Base-by-base conservation (phyloP, 2,113 vertebrate species). In the Xerus inauris region DNA sequence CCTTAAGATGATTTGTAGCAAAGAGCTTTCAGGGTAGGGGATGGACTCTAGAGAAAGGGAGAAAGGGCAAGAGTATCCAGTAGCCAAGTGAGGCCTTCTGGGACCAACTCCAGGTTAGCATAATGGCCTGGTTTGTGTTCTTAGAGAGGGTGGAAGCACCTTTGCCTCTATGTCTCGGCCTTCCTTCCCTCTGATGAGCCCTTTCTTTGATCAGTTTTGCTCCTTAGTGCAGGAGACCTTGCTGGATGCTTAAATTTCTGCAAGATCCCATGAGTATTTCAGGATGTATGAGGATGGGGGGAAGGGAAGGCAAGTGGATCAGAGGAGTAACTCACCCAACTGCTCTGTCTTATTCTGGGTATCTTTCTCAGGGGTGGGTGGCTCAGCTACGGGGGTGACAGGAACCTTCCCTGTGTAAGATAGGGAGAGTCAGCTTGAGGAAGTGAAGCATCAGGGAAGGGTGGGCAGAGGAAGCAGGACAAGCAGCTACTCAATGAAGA, bases 361-460 rank as follows among this genome's bases (percentile, higher is more conserved):
- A 65, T 98, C 97, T 94, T 97, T 97, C 86, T 98, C 98, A 26
- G 96, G 75, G 64, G 59, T 82, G 1, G 65, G 79, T 12, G 6
- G 82, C 45, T 98, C 97, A 19, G 82, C 32, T 19, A 81, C 65
- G 59, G 88, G 81, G 51, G 54, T 73, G 47, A 84, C 84, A 62
- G 93, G 82, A 91, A 75, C 75, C 79, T 98, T 98, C 57, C 97
- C 98, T 98, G 73, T 94, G 32, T 64, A 92, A 95, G 54, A 79
- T 42, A 64, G 77, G 75, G 73, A 79, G 64, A 85, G 79, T 94
- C 82, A 87, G 62, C 13, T 91, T 86, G 80, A 38, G 51, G 30
- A 71, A 80, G 47, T 62, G 65, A 59, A 62, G 40, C 19, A 59
- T 69, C 79, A 92, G 77, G 84, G 62, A 75, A 75, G 42, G 71